Percentiles rank a stretch among this genome's conserved stretches.
phyloP scores from a whole-genome alignment of 1,140 invertebrate genomes.

The Anastrepha obliqua region DNA sequence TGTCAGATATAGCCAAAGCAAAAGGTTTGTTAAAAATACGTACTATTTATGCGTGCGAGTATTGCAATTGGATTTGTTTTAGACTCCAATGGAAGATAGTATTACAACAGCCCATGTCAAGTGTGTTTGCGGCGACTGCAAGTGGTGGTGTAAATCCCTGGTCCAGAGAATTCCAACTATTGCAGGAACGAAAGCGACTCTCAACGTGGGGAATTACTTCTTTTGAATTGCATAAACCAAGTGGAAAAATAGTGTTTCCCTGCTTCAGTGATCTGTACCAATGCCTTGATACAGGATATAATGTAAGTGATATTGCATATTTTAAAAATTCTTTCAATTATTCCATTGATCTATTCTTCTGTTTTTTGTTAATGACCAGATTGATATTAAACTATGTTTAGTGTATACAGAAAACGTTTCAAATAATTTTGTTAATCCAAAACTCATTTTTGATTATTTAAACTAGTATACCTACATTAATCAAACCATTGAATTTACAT shows the following conservation, averaged over 20 bases:
- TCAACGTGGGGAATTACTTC: slow-evolving; percentile 95
- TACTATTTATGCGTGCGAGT: neutral
- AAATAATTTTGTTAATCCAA: no score
- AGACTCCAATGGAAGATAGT: slow-evolving; percentile 83
- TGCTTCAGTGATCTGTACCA: slow-evolving; percentile 89
- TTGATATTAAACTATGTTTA: no score
- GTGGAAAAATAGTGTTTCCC: slow-evolving; percentile 92
- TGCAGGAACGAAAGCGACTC: slow-evolving; percentile 92
- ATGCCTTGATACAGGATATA: slow-evolving; percentile 83
- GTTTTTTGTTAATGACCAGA: no score
- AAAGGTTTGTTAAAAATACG: slow-evolving; percentile 49
- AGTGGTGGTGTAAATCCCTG: slow-evolving; percentile 75
- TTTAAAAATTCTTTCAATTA: no score
- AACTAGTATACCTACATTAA: no score
- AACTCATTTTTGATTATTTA: no score
- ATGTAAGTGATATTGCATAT: slow-evolving; percentile 74
- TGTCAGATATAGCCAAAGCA: slow-evolving; percentile 31
- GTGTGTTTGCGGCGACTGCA: slow-evolving; percentile 72
- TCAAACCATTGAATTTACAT: no score
- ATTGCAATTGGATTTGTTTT: slow-evolving; percentile 50
- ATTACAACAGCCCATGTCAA: slow-evolving; percentile 84
- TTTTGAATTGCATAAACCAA: slow-evolving; percentile 88
- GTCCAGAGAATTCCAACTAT: slow-evolving; percentile 90
- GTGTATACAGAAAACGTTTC: no score
- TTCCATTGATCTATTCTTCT: no score